These are phyloP conservation scores for Mantis religiosa DNA, from an alignment of 2,888 invertebrate species.

Conservation along the genomic window DNA sequence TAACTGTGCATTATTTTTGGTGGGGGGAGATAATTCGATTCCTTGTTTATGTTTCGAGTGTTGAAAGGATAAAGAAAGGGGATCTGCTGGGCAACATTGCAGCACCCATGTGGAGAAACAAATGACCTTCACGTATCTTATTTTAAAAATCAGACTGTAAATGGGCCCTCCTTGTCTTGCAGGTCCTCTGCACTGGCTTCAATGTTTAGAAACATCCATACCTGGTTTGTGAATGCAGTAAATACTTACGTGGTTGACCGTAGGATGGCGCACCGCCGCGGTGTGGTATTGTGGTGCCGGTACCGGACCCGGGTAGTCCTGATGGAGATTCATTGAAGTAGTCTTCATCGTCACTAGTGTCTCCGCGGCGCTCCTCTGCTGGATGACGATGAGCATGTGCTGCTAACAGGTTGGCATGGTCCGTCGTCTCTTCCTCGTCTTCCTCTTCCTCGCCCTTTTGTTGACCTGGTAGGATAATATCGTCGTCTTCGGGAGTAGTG, in stretches of 20 bases:
- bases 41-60: no score
- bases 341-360: slow-evolving; percentile 26
- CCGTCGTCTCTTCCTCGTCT: background rate
- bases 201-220: no score
- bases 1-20: no score
- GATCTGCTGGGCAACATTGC: no score
- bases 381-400: background rate
- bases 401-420: background rate
- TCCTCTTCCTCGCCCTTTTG: background rate
- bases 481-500: background rate
- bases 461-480: background rate
- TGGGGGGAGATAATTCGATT: no score
- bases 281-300: background rate
- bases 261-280: background rate
- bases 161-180: no score
- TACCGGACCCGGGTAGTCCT: background rate
- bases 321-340: slow-evolving; percentile 20
- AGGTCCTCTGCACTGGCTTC: no score
- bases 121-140: no score
- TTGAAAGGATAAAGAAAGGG: no score
- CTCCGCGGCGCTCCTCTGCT: background rate
- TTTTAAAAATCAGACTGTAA: no score
- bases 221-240: no score
- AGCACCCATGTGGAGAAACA: no score
- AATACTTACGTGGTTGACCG: slow-evolving; percentile 13